Conservation (phyloP, 2,113 vertebrate genomes). For the Antidorcas marsupialis region DNA sequence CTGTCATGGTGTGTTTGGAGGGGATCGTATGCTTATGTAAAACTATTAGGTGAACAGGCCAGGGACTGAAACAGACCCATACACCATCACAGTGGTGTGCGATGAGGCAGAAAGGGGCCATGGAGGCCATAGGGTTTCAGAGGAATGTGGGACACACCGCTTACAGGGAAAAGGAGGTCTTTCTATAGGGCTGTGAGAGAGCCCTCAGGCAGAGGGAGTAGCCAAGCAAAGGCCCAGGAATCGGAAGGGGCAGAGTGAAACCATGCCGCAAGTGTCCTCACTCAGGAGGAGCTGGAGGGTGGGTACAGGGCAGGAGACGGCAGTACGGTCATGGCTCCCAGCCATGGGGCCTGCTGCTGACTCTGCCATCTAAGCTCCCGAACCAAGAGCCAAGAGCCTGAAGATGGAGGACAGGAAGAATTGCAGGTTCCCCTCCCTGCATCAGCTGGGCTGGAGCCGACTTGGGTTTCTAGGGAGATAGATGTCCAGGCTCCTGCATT, state of each 20-base stretch:
- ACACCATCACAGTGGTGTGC: not conserved
- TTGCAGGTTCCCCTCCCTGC: not conserved
- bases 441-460: not conserved
- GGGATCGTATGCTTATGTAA: not conserved
- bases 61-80: not conserved
- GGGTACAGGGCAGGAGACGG: not conserved
- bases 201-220: not conserved
- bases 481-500: fast-evolving
- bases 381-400: not conserved
- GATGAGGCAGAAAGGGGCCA: not conserved
- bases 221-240: not conserved
- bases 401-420: not conserved
- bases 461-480: not conserved
- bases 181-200: not conserved
- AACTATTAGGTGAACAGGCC: not conserved
- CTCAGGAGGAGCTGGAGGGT: not conserved
- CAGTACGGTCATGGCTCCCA: not conserved
- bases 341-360: fast-evolving
- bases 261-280: fast-evolving
- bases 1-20: not conserved
- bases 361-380: not conserved
- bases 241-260: not conserved
- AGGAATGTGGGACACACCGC: not conserved
- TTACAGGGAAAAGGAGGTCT: not conserved
- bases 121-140: not conserved